Evolutionary conservation across 2,113 vertebrate genomes (phyloP).

Genomic region (Vulpes vulpes): DNA sequence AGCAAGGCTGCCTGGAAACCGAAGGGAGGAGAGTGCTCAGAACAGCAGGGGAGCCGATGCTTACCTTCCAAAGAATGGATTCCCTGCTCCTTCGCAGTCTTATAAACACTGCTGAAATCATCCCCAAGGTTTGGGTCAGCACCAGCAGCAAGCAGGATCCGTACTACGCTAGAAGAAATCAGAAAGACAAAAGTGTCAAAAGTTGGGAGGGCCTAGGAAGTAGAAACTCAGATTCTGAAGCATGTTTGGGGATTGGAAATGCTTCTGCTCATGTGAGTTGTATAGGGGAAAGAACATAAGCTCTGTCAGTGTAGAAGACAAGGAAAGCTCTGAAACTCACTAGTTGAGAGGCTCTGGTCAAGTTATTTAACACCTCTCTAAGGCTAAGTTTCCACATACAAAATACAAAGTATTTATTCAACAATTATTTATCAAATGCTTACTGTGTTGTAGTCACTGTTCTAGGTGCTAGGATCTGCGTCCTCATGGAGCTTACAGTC

Average conservation of each 20-base stretch:
- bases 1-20: background rate
- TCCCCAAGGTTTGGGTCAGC: conserved; percentile 96
- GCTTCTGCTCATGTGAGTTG: background rate
- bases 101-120: conserved; percentile 96
- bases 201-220: background rate
- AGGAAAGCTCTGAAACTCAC: conserved; percentile 4
- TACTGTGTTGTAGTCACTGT: background rate
- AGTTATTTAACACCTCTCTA: background rate
- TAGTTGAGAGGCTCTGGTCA: conserved; percentile 8
- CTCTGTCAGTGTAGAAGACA: background rate
- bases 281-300: background rate
- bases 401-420: conserved; percentile 34
- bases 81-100: conserved; percentile 94
- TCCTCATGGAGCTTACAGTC: background rate
- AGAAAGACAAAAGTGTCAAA: conserved; percentile 63
- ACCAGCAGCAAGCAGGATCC: conserved; percentile 91
- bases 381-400: conserved; percentile 26
- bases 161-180: conserved; percentile 90
- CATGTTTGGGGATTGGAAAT: background rate
- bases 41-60: background rate
- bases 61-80: conserved; percentile 97
- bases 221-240: background rate
- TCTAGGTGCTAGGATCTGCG: background rate
- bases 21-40: background rate
- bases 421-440: conserved; percentile 19